Base-by-base conservation (phyloP, 2,888 invertebrate species). In the Amphimallon solstitiale region DNA sequence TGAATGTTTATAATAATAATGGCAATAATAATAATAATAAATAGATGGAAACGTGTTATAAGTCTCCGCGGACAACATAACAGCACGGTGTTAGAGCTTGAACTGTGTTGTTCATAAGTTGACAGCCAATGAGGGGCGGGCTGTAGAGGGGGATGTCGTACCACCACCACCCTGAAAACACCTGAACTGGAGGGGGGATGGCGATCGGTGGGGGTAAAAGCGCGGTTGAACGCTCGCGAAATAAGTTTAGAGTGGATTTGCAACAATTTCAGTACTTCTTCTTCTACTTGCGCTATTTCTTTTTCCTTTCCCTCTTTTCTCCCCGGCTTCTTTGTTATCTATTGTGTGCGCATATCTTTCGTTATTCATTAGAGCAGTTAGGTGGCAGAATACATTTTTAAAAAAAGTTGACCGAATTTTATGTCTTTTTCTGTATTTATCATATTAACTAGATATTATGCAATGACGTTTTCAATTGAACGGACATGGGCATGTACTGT, bases 101-200 rank as follows among this genome's bases (percentile, higher is more conserved):
- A 79, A 82, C 82, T 82, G 82, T 80, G 80, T 81, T 80, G 79
- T 81, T 80, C 80, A 78, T 81, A 80, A 80, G 79, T 80, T 81
- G 80, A 81, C 79, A 80, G 81, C 80, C 81, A 81, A 81, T 80
- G 80, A 81, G 81, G 81, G 82, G 81, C 81, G 81, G 81, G 78
- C 76, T 80, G 74, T 72, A 63, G 78, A 81, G 76, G 81, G 82
- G 82, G 82, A 79, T 80, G 75, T 73, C 75, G 75, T 52, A 34
- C 56, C 60, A 78, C 78, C 79, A 80, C 79, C 76, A 80, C 74
- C 75, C 72, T 73, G 73, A 43, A 46, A 54, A 76, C 79, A 79
- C 79, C 79, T 79, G 78, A 76, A 75, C 23, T 71, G 69, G 78
- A 72, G 77, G 77, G 78, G 75, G 70, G 35, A 51, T 17, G 40